Percentiles rank a stretch among this genome's conserved stretches.
Conservation (phyloP, 1,140 invertebrate genomes). For the Thrips palmi region DNA sequence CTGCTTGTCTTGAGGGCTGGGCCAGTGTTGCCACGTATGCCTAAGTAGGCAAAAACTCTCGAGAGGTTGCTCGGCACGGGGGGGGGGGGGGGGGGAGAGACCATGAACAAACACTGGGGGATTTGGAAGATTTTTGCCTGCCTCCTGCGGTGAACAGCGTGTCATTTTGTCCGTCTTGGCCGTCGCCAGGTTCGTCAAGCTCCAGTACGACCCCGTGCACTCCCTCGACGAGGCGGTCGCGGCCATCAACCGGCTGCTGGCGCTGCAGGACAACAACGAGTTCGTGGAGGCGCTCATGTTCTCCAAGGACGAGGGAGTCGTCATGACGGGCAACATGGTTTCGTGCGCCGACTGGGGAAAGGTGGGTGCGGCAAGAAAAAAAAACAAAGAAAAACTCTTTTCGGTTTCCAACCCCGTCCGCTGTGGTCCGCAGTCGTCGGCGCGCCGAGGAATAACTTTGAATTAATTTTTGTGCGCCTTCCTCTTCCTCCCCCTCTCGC, state of each 20-base stretch:
- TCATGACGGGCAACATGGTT: constrained; percentile 62
- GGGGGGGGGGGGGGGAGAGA: not conserved
- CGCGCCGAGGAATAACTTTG: no score
- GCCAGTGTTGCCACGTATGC: no score
- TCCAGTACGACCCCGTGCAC: constrained; percentile 49
- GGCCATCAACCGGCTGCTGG: constrained; percentile 30
- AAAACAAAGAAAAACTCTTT: no score
- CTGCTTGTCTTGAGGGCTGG: not conserved
- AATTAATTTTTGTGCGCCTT: constrained; percentile 10
- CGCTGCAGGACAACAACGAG: constrained; percentile 34
- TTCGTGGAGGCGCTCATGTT: constrained; percentile 63
- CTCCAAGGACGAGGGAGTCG: constrained; percentile 39
- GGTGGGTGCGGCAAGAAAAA: constrained; percentile 19
- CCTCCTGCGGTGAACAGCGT: no score
- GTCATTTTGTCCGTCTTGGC: not conserved
- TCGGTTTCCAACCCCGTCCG: constrained; percentile 3
- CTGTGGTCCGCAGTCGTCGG: no score
- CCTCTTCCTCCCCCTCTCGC: no score
- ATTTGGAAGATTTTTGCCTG: not conserved
- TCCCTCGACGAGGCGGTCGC: constrained; percentile 29
- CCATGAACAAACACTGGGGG: not conserved
- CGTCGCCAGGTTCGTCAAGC: constrained; percentile 32
- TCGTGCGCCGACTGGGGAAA: no score
- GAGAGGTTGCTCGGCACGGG: not conserved
- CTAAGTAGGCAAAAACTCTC: not conserved